phyloP scores from a whole-genome alignment of 2,113 vertebrate species.

The Centrocercus urophasianus region DNA sequence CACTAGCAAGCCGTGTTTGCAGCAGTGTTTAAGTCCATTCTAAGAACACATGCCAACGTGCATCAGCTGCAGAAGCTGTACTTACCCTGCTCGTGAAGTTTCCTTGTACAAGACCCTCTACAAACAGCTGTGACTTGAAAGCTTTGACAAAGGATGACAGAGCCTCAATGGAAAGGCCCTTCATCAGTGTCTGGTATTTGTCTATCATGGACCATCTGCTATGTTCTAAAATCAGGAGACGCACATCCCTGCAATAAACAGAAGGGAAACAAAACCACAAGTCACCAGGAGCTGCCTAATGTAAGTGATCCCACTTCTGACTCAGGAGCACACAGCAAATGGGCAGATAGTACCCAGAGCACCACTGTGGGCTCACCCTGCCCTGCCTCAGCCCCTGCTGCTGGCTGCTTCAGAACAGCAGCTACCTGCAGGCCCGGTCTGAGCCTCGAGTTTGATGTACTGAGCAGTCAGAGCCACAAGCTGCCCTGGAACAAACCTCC shows the following conservation, averaged over 20 bases:
- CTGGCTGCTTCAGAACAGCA: neutral
- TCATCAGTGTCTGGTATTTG: constrained; percentile 88
- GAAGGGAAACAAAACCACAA: neutral
- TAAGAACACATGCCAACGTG: fast-evolving
- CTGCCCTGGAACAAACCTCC: neutral
- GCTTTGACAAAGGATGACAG: constrained; percentile 84
- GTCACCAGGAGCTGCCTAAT: fast-evolving
- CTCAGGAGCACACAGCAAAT: fast-evolving
- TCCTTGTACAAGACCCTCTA: constrained; percentile 93
- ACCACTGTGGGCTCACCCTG: neutral
- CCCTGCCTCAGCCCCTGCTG: neutral
- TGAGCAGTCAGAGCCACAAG: neutral
- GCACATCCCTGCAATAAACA: constrained; percentile 82
- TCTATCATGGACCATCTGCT: constrained; percentile 94
- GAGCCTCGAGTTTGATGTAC: fast-evolving
- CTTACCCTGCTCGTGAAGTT: constrained; percentile 92
- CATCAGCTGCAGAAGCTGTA: neutral
- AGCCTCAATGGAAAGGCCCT: constrained; percentile 83
- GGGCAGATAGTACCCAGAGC: neutral
- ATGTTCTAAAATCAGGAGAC: constrained; percentile 90
- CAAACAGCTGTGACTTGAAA: constrained; percentile 89
- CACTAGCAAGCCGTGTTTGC: fast-evolving
- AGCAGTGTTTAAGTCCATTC: fast-evolving
- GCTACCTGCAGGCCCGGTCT: fast-evolving
- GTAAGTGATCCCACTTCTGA: neutral